Evolutionary conservation across 2,888 invertebrate genomes (phyloP).

Genomic region (Parnassius apollo): DNA sequence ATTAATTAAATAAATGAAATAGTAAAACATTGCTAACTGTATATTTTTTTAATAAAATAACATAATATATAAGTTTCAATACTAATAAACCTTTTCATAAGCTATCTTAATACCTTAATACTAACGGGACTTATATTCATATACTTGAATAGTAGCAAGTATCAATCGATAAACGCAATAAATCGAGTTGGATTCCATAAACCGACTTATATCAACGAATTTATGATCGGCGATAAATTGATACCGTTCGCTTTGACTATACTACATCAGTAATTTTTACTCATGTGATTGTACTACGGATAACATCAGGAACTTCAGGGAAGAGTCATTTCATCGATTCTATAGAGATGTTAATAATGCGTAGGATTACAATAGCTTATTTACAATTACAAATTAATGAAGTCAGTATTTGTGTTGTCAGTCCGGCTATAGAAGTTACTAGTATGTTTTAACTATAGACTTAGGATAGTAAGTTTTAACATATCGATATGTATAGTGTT

Average conservation of each 20-base stretch:
- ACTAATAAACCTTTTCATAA: not conserved
- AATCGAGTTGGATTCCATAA: conserved; percentile 14
- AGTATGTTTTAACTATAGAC: conserved; percentile 2
- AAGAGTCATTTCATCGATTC: conserved; percentile 26
- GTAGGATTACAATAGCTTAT: conserved; percentile 24
- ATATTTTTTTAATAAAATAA: too few relatives aligned
- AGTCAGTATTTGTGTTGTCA: conserved; percentile 18
- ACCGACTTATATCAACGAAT: conserved; percentile 8
- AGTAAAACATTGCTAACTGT: too few relatives aligned
- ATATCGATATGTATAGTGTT: too few relatives aligned
- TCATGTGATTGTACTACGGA: conserved; percentile 6
- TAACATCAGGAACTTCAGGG: conserved; percentile 27
- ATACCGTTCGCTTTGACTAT: conserved; percentile 22
- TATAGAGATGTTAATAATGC: conserved; percentile 28
- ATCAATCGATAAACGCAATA: conserved; percentile 18
- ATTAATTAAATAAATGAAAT: too few relatives aligned
- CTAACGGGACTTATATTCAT: conserved; percentile 5
- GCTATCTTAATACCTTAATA: not conserved
- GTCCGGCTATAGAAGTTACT: conserved; percentile 10
- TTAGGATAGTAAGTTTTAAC: too few relatives aligned
- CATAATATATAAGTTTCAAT: too few relatives aligned
- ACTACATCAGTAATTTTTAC: too few relatives aligned
- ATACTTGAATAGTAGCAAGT: conserved; percentile 16
- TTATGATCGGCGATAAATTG: conserved; percentile 28
- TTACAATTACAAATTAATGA: conserved; percentile 25